Evolutionary conservation across 2,888 invertebrate genomes (phyloP).

Genomic region (Oligia fasciuncula): DNA sequence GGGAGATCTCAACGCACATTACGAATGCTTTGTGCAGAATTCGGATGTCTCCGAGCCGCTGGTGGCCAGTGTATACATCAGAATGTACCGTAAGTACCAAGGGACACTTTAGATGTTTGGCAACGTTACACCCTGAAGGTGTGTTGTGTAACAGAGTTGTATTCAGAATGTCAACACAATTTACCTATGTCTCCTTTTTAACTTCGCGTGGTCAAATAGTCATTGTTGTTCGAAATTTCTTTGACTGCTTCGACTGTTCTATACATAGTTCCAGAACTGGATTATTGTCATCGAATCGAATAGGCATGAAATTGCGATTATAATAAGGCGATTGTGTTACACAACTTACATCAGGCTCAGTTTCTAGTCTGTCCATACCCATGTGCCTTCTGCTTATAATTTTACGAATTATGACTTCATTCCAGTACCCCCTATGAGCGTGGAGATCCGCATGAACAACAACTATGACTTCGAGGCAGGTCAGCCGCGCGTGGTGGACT

Average conservation of each 20-base stretch:
- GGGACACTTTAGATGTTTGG: background rate
- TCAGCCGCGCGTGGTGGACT: conserved; percentile 83
- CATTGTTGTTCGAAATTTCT: background rate
- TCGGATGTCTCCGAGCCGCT: conserved; percentile 82
- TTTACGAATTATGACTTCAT: background rate
- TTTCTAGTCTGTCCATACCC: background rate
- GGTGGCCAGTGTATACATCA: conserved; percentile 74
- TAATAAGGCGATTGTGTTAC: background rate
- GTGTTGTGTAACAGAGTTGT: too few relatives aligned
- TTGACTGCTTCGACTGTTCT: background rate
- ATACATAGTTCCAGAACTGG: background rate
- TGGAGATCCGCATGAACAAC: conserved; percentile 82
- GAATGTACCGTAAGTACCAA: conserved; percentile 81
- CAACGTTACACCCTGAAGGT: background rate
- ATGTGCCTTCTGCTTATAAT: background rate
- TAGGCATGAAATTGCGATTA: background rate
- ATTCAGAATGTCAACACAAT: background rate
- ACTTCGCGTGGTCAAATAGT: background rate
- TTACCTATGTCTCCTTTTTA: background rate
- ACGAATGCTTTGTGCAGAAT: conserved; percentile 81
- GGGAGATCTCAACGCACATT: conserved; percentile 78
- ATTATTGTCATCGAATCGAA: background rate
- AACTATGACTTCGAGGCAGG: conserved; percentile 84
- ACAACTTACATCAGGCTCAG: too few relatives aligned
- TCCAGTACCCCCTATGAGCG: conserved; percentile 81